phyloP scores from a whole-genome alignment of 2,888 invertebrate species.

The Coenonympha arcania region DNA sequence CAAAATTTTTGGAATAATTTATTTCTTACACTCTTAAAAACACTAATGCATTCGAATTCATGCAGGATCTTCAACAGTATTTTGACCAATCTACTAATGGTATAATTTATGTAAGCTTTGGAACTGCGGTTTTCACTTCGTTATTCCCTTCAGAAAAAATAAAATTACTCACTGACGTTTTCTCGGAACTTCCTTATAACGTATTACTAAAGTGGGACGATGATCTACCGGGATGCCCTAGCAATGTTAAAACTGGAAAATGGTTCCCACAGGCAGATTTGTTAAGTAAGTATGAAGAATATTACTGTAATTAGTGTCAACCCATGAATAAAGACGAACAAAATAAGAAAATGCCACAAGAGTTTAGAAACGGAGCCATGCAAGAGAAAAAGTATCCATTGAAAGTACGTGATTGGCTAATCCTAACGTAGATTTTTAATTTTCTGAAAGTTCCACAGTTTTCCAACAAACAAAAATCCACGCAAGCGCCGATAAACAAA shows the following conservation, averaged over 20 bases:
- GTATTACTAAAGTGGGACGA: slow-evolving; percentile 55
- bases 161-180: slow-evolving; percentile 38
- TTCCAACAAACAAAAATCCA: too few relatives aligned
- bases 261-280: slow-evolving; percentile 35
- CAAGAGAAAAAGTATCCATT: too few relatives aligned
- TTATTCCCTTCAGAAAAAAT: slow-evolving; percentile 31
- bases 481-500: too few relatives aligned
- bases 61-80: slow-evolving; percentile 36
- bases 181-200: slow-evolving; percentile 44
- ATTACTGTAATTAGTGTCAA: not conserved
- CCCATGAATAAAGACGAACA: too few relatives aligned
- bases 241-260: slow-evolving; percentile 31
- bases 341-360: too few relatives aligned
- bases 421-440: too few relatives aligned
- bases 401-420: too few relatives aligned
- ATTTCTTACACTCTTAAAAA: too few relatives aligned
- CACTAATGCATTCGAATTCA: too few relatives aligned
- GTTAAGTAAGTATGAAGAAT: slow-evolving; percentile 39
- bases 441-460: too few relatives aligned
- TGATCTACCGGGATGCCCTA: slow-evolving; percentile 15
- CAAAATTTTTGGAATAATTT: not conserved
- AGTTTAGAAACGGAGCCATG: too few relatives aligned
- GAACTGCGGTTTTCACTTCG: slow-evolving; percentile 35
- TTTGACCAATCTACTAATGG: slow-evolving; percentile 40
- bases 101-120: slow-evolving; percentile 46